Conservation (phyloP, 2,888 invertebrate genomes). For the Callyntrura guangdongensis region DNA sequence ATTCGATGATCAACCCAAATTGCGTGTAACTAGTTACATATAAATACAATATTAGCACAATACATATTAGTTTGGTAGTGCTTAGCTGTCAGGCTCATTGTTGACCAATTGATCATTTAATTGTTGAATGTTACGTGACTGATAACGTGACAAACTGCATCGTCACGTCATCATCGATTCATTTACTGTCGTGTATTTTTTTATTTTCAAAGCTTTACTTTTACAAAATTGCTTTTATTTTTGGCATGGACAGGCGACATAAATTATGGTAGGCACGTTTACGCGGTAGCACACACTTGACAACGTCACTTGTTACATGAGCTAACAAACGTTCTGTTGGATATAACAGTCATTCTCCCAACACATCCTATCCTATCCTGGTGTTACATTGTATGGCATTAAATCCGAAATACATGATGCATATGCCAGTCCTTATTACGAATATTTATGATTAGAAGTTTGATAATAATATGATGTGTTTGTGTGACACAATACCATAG, state of each 20-base stretch:
- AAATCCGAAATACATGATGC: background rate
- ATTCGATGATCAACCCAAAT: too few relatives aligned
- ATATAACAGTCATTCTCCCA: too few relatives aligned
- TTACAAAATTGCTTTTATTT: background rate
- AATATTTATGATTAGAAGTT: background rate
- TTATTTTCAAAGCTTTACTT: too few relatives aligned
- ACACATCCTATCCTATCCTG: background rate
- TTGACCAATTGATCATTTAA: slow-evolving; percentile 29
- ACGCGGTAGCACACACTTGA: background rate
- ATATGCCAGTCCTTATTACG: background rate
- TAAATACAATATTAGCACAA: too few relatives aligned
- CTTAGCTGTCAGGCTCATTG: background rate
- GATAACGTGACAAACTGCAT: slow-evolving; percentile 5
- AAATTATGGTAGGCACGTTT: background rate
- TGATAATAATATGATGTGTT: background rate
- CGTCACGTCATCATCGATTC: slow-evolving; percentile 19
- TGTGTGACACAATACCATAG: background rate
- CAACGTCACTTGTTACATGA: too few relatives aligned
- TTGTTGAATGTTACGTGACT: background rate
- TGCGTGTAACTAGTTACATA: too few relatives aligned
- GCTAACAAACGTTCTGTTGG: too few relatives aligned
- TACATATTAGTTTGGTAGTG: background rate
- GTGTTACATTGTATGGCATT: background rate
- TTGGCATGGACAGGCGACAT: background rate
- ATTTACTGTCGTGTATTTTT: background rate